Conservation (phyloP, 2,888 invertebrate species). For the Taphrorychus bicolor region DNA sequence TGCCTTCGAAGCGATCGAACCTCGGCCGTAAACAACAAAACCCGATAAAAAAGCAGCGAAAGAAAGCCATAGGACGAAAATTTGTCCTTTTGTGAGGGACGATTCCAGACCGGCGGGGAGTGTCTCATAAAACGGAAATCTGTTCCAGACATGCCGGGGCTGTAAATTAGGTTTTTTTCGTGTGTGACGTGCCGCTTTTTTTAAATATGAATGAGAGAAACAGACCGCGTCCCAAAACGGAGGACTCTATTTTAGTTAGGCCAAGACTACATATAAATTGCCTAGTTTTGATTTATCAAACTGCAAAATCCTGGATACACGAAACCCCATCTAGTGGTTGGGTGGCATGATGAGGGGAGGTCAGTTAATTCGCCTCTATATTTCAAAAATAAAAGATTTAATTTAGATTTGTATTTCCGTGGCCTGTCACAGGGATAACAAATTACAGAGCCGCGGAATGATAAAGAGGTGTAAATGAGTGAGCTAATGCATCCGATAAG, state of each 20-base stretch:
- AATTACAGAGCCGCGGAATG: constrained; percentile 29
- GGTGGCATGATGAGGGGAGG: too few relatives aligned
- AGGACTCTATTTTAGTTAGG: constrained; percentile 34
- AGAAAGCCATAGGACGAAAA: constrained; percentile 22
- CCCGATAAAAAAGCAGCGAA: background rate
- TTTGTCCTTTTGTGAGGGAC: constrained; percentile 34
- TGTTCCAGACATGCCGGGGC: constrained; percentile 52
- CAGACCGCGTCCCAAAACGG: constrained; percentile 45
- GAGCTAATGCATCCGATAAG: constrained; percentile 35
- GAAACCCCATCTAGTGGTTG: too few relatives aligned
- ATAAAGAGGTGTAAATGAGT: constrained; percentile 38
- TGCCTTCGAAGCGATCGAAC: background rate
- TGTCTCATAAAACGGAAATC: constrained; percentile 51
- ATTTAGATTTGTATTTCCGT: constrained; percentile 31
- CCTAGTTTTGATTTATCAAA: too few relatives aligned
- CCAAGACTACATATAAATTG: constrained; percentile 7
- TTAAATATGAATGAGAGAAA: constrained; percentile 51
- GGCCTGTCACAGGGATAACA: constrained; percentile 29
- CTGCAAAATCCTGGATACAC: too few relatives aligned
- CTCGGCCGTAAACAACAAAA: constrained; percentile 4
- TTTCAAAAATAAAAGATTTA: constrained; percentile 22
- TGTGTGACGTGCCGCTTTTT: constrained; percentile 49
- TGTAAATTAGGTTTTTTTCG: constrained; percentile 53
- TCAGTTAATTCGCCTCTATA: background rate
- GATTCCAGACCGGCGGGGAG: constrained; percentile 33